These are phyloP conservation scores for Drosophila punjabiensis DNA, from an alignment of 1,140 invertebrate genomes.

Conservation along the genomic window DNA sequence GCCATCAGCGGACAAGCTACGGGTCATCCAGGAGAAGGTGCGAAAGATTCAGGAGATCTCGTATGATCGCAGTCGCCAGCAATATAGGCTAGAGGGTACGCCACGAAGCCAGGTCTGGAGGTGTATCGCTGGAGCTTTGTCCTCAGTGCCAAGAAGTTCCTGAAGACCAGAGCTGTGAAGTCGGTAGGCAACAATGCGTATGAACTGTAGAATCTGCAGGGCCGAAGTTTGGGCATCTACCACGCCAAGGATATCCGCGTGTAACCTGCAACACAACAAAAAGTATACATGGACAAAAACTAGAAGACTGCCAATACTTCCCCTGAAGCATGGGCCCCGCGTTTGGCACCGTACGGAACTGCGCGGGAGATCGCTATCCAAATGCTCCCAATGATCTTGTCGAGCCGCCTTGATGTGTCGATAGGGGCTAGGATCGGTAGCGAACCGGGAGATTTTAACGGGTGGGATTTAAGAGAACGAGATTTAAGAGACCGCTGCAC, in stretches of 20 bases:
- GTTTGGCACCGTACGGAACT: no score
- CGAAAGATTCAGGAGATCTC: background rate
- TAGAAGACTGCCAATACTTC: background rate
- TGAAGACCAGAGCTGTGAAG: background rate
- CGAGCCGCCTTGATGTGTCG: no score
- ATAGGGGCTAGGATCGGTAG: no score
- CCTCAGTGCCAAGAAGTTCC: no score
- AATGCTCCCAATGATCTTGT: no score
- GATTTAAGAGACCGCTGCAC: no score
- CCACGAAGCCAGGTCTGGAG: background rate
- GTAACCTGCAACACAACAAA: background rate
- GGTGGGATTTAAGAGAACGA: no score
- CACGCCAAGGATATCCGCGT: background rate
- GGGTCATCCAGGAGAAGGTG: background rate
- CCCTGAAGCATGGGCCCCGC: background rate
- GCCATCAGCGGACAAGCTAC: background rate
- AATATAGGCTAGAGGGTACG: background rate
- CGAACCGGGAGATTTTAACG: no score
- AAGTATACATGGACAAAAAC: background rate
- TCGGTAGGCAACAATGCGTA: background rate
- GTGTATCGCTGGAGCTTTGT: background rate
- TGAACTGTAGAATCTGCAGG: background rate
- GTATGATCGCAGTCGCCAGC: background rate
- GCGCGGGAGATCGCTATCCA: no score
- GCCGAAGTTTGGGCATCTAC: background rate